Conservation (phyloP, 2,888 invertebrate genomes). For the Acleris emargana region DNA sequence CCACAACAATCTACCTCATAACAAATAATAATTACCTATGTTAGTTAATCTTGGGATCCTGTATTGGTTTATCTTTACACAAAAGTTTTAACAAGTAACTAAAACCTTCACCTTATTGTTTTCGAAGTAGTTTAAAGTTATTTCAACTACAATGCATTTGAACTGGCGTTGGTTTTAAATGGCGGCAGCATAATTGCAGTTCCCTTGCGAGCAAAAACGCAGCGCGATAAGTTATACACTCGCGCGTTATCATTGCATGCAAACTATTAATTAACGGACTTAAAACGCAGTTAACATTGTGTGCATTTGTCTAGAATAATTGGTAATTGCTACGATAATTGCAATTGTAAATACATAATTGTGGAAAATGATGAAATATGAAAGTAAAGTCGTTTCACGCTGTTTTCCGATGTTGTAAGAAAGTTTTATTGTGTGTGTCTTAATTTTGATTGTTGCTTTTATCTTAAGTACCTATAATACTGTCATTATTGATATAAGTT, state of each 20-base stretch:
- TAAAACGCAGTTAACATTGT: constrained; percentile 25
- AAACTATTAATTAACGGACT: constrained; percentile 22
- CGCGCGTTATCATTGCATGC: constrained; percentile 32
- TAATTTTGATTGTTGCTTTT: too few relatives aligned
- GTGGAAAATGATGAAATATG: constrained; percentile 19
- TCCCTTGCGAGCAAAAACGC: constrained; percentile 21
- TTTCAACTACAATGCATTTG: too few relatives aligned
- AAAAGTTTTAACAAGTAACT: too few relatives aligned
- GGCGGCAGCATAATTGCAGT: constrained; percentile 27
- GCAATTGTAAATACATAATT: constrained; percentile 26
- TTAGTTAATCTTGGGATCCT: too few relatives aligned
- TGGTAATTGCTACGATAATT: constrained; percentile 29
- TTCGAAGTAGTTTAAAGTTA: too few relatives aligned
- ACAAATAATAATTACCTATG: too few relatives aligned
- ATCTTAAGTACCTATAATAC: too few relatives aligned
- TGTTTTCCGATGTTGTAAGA: background rate
- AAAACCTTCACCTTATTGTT: too few relatives aligned
- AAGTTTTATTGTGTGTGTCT: constrained; percentile 1
- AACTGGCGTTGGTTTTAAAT: constrained; percentile 4
- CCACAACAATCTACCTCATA: too few relatives aligned
- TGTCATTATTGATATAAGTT: too few relatives aligned
- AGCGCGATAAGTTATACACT: constrained; percentile 22
- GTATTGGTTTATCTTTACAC: too few relatives aligned
- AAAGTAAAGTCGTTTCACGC: constrained; percentile 22
- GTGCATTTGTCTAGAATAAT: constrained; percentile 35